These are phyloP conservation scores for Stenurella melanura DNA, from an alignment of 2,888 invertebrate genomes.

Conservation along the genomic window DNA sequence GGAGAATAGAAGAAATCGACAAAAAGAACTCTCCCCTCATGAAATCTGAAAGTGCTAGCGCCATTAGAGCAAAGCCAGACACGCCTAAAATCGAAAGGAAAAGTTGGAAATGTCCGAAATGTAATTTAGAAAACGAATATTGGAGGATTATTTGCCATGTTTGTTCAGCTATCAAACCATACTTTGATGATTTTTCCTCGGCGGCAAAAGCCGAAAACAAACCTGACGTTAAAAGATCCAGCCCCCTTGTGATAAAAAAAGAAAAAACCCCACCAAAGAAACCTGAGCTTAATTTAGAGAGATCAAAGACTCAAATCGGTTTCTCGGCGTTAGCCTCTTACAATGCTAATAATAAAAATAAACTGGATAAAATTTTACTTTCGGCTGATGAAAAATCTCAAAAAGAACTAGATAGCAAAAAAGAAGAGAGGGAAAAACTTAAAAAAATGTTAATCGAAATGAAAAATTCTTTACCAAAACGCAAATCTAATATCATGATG, in stretches of 20 bases:
- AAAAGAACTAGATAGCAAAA: conserved; percentile 64
- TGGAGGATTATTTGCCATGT: conserved; percentile 80
- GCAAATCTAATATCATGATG: conserved; percentile 70
- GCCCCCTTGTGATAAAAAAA: conserved; percentile 50
- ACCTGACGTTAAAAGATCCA: conserved; percentile 49
- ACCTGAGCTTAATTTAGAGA: conserved; percentile 65
- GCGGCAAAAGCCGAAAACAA: conserved; percentile 47
- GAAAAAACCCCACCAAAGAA: conserved; percentile 58
- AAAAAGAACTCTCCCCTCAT: conserved; percentile 66
- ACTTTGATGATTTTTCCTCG: conserved; percentile 70
- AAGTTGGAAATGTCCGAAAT: conserved; percentile 78
- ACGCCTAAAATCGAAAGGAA: conserved; percentile 68
- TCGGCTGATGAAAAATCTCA: conserved; percentile 64
- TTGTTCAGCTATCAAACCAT: conserved; percentile 76
- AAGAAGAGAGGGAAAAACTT: conserved; percentile 77
- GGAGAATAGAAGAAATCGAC: conserved; percentile 65
- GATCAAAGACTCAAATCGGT: conserved; percentile 72
- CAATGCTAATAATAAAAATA: conserved; percentile 59
- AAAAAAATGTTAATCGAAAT: conserved; percentile 86
- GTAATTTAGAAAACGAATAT: conserved; percentile 78
- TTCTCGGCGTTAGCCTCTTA: conserved; percentile 69
- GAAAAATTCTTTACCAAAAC: conserved; percentile 82
- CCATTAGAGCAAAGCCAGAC: conserved; percentile 65
- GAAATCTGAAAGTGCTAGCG: conserved; percentile 71
- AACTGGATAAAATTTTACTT: conserved; percentile 53